These are phyloP conservation scores for Cynocephalus volans DNA, from an alignment of 2,113 vertebrate genomes.

Conservation along the genomic window DNA sequence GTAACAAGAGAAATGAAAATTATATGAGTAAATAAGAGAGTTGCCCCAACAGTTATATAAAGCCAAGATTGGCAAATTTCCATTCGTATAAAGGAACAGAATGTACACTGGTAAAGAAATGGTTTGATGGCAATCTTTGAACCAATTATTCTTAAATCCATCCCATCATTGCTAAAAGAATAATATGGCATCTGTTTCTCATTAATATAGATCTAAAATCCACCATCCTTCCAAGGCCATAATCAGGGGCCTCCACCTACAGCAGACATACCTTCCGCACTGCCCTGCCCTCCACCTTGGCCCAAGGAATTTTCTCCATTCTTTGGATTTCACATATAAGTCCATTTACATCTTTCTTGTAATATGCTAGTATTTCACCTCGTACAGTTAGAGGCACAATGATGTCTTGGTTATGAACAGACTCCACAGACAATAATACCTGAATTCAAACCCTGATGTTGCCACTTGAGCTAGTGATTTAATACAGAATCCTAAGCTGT, in stretches of 20 bases:
- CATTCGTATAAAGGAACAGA: neutral
- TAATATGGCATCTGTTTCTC: neutral
- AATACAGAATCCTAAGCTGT: neutral
- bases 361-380: neutral
- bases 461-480: neutral
- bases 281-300: neutral
- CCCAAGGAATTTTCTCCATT: neutral
- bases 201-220: neutral
- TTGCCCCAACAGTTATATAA: conserved; percentile 28
- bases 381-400: neutral
- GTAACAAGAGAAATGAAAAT: conserved; percentile 61
- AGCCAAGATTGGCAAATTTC: neutral
- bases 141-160: conserved; percentile 23
- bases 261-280: neutral
- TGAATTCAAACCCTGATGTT: neutral
- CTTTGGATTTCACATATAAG: neutral
- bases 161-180: conserved; percentile 18
- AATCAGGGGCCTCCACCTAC: neutral
- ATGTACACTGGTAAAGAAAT: neutral
- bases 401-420: neutral
- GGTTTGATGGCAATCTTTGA: neutral
- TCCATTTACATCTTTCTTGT: neutral
- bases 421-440: neutral
- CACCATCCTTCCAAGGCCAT: neutral
- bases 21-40: conserved; percentile 30